Base-by-base conservation (phyloP, 2,888 invertebrate genomes). In the Microctonus hyperodae region DNA sequence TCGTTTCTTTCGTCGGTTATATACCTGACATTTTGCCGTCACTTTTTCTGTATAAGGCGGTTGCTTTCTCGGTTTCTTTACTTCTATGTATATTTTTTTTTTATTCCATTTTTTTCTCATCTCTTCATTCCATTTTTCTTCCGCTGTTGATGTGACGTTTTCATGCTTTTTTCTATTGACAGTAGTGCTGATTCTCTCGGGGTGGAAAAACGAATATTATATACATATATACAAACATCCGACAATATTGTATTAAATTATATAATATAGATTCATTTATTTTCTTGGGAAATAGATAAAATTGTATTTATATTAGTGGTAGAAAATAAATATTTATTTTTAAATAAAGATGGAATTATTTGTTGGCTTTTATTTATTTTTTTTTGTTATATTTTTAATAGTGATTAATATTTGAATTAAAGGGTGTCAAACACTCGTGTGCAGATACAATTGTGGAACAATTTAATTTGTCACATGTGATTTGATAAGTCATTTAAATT, bases 1-100 rank as follows among this genome's bases (percentile, higher is more conserved):
- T 33, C 31, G 4, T 61, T 33, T 23, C n/a, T 58, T 40, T 40
- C 44, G 16, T 58, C 33, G 16, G 11, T 56, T 56, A 13, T 33
- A 44, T 20, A 44, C 60, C 59, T 67, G 67, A 58, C 67, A 60
- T 60, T 67, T 63, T 63, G 65, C 31, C 67, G 66, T 69, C 64
- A 64, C 62, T 50, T 58, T 55, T 65, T 53, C 1, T 53, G 13
- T 61, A 50, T 25, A 55, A 56, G 55, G 63, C 64, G 60, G 64
- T 50, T 58, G 20, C 31, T 55, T 44, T 37, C 57, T 68, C 51
- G 60, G 63, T 61, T 33, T 61, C 65, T 59, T 55, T 53, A 28
- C 65, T 33, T 64, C 51, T 55, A 55, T 56, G 51, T 51, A 7
- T n/a, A 20, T 31, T n/a, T 7, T 56, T n/a, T 2, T n/a, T 35